These are phyloP conservation scores for Orchesella flavescens DNA, from an alignment of 2,888 invertebrate genomes.

Conservation along the genomic window DNA sequence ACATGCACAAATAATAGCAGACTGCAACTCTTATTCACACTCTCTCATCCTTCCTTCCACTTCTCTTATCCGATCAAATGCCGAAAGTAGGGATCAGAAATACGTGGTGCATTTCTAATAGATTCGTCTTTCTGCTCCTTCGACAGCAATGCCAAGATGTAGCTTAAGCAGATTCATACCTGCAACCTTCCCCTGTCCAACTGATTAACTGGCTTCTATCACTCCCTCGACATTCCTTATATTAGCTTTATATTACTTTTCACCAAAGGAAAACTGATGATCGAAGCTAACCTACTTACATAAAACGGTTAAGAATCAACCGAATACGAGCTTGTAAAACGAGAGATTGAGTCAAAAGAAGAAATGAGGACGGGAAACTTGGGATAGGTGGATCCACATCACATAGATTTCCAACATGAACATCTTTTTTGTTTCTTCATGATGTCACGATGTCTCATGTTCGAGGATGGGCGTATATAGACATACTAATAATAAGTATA, in stretches of 20 bases:
- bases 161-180: background rate
- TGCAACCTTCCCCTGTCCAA: background rate
- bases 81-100: constrained; percentile 40
- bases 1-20: constrained; percentile 50
- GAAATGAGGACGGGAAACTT: constrained; percentile 34
- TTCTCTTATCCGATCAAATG: constrained; percentile 34
- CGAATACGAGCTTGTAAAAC: constrained; percentile 16
- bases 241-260: background rate
- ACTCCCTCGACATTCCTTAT: constrained; percentile 58
- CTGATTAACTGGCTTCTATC: constrained; percentile 22
- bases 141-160: background rate
- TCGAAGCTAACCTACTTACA: constrained; percentile 57
- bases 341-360: constrained; percentile 43
- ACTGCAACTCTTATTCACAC: constrained; percentile 1
- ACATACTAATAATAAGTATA: background rate
- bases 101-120: constrained; percentile 58
- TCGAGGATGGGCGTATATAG: background rate
- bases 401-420: constrained; percentile 48
- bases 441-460: constrained; percentile 41
- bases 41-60: constrained; percentile 36
- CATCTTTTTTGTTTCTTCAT: constrained; percentile 34
- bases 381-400: constrained; percentile 28
- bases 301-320: constrained; percentile 50
- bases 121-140: constrained; percentile 34
- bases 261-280: constrained; percentile 46